Evolutionary conservation across 2,888 invertebrate species (phyloP), one percentile per base, ranked within the genome.

Genomic region (Eilema griseolum): DNA sequence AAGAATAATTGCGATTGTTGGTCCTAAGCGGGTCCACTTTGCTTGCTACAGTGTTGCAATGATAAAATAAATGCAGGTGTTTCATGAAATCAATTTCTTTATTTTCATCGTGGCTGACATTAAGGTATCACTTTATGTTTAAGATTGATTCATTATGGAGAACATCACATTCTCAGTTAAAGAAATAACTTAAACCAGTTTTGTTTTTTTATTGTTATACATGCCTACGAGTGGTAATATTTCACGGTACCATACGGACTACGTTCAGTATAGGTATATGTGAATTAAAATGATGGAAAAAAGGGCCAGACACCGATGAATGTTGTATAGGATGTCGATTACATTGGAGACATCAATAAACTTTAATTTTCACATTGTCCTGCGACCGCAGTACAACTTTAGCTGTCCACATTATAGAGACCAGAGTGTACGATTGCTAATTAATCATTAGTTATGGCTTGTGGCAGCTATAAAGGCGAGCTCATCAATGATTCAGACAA

Each of bases 401-500:
- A 70, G 75, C 75, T 80, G 76, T 71, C 71, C 72, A 66, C 71
- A 80, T 81, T 79, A 83, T 82, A 80, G 80, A 80, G 57, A 37
- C 76, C 79, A 73, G 76, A 71, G 84, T 79, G 83, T 82, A 76
- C 85, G 83, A 82, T 83, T 81, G 86, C 89, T 93, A 93, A 94
- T 95, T 95, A 94, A 93, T 94, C 92, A 95, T 92, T 91, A 88
- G 89, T 88, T 88, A 88, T 87, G 83, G 88, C 87, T 86, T 84
- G 90, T 85, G 89, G 91, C 80, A 77, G 93, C 88, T 91, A 93
- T 94, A 94, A 94, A 92, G 88, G 85, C 83, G 82, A 72, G 82
- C 89, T 92, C 90, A 95, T 95, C 92, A 95, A 95, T 93, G 92
- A 94, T 95, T 93, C 94, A 95, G 84, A 71, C 83, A 82, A 84